phyloP scores from a whole-genome alignment of 1,140 invertebrate species.

The Andricus grossulariae region DNA sequence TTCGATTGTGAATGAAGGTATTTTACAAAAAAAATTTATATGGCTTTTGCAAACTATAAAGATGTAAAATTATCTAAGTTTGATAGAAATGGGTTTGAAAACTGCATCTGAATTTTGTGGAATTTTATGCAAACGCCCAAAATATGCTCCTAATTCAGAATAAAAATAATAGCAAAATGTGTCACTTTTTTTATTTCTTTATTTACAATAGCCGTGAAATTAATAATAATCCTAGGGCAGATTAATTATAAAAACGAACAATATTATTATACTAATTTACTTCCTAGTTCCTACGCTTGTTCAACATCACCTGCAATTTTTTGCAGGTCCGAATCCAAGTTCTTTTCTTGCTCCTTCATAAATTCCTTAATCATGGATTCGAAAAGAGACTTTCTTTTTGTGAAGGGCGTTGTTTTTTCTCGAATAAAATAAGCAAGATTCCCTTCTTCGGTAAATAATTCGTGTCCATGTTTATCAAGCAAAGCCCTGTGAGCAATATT shows the following conservation, averaged over 20 bases:
- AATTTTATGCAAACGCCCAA: too few species aligned
- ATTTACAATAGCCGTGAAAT: too few species aligned
- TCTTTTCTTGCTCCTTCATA: too few species aligned
- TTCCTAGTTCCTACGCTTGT: neutral
- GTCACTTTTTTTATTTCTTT: too few species aligned
- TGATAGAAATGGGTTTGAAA: too few species aligned
- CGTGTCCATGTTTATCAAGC: constrained; percentile 78
- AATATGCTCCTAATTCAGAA: too few species aligned
- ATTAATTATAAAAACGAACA: neutral
- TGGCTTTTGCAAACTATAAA: too few species aligned
- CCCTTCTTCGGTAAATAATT: constrained; percentile 80
- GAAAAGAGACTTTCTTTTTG: constrained; percentile 81
- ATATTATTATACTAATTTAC: neutral
- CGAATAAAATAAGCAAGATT: constrained; percentile 82
- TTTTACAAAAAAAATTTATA: neutral
- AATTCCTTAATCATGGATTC: constrained; percentile 57
- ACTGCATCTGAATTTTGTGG: too few species aligned
- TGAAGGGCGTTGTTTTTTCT: constrained; percentile 79
- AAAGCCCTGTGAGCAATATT: constrained; percentile 84
- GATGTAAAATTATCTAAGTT: too few species aligned
- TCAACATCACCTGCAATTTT: neutral
- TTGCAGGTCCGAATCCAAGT: neutral
- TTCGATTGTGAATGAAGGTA: neutral
- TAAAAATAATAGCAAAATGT: too few species aligned
- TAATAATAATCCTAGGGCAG: too few species aligned